A percentile compares a stretch with the other conserved stretches of the same genome.
phyloP scores from a whole-genome alignment of 2,797 vertebrate genomes.

The Gymnothorax reevesii region DNA sequence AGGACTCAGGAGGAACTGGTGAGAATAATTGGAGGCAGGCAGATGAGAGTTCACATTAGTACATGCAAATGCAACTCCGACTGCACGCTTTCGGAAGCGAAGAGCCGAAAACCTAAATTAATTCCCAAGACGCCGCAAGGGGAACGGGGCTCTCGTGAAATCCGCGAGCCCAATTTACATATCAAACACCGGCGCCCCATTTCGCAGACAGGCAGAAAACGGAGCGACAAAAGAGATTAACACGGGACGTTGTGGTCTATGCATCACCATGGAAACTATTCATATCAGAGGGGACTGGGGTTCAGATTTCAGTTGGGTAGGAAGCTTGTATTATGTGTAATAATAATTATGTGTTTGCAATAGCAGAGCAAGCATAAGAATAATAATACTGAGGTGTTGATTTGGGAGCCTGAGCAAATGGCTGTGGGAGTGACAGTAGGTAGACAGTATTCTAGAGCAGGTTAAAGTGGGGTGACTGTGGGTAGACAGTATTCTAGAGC shows the following conservation, averaged over 20 bases:
- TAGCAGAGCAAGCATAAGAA: neutral
- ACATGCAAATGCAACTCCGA: neutral
- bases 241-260: neutral
- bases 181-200: neutral
- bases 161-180: neutral
- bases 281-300: neutral
- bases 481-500: too few relatives aligned
- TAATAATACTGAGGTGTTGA: neutral
- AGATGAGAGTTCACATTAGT: neutral
- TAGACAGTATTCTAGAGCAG: too few relatives aligned
- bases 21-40: neutral
- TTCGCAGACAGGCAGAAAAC: neutral
- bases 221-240: slow-evolving; percentile 1
- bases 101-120: neutral
- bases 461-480: too few relatives aligned
- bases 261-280: slow-evolving; percentile 3
- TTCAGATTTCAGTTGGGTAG: neutral
- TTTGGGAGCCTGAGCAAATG: neutral
- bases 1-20: neutral
- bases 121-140: neutral
- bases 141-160: neutral
- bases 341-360: neutral
- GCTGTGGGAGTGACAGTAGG: neutral
- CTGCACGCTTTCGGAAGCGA: neutral
- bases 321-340: neutral